These are phyloP conservation scores for Phyllotreta striolata DNA, from an alignment of 2,888 invertebrate genomes.

Conservation along the genomic window DNA sequence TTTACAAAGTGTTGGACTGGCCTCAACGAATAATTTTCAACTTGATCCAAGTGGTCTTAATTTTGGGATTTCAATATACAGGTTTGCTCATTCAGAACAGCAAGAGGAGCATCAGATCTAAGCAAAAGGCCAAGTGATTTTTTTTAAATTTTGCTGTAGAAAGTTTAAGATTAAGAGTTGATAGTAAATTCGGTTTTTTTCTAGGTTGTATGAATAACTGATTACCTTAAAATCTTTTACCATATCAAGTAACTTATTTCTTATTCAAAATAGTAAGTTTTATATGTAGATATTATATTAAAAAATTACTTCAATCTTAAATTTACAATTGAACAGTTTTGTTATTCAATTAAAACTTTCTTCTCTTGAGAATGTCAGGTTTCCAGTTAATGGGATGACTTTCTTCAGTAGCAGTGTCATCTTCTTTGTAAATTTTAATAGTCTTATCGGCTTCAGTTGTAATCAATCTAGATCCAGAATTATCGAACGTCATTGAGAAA, in stretches of 20 bases:
- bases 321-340: conserved; percentile 6
- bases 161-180: conserved; percentile 1
- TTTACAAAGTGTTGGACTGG: conserved; percentile 65
- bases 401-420: conserved; percentile 95
- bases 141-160: conserved; percentile 7
- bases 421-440: conserved; percentile 98
- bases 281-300: too few species aligned
- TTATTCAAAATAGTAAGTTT: too few species aligned
- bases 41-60: conserved; percentile 26
- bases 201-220: background rate
- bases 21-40: conserved; percentile 55
- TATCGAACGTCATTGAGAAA: conserved; percentile 94
- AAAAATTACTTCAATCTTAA: too few species aligned
- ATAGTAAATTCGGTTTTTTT: conserved; percentile 11
- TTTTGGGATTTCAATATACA: conserved; percentile 33
- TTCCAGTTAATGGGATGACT: conserved; percentile 97
- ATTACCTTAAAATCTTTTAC: conserved; percentile 1
- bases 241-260: background rate
- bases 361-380: conserved; percentile 92
- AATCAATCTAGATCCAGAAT: conserved; percentile 86
- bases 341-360: conserved; percentile 82
- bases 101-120: conserved; percentile 7
- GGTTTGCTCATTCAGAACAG: conserved; percentile 29
- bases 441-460: conserved; percentile 99
- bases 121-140: conserved; percentile 28